Conservation (phyloP, 2,888 invertebrate species). For the Rhingia campestris region DNA sequence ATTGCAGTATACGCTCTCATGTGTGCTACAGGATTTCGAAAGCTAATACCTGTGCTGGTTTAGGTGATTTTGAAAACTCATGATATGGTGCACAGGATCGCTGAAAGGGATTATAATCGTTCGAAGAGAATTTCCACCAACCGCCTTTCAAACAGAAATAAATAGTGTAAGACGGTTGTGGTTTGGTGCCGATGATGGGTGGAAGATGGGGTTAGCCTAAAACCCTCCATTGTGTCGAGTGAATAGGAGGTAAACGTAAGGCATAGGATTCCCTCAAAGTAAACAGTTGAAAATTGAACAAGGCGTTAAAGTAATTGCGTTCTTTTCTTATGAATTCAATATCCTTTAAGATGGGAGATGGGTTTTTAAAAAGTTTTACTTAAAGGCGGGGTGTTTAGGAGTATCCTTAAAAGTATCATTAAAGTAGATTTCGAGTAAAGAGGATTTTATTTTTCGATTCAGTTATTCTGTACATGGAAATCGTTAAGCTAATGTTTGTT, state of each 20-base stretch:
- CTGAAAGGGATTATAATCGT: slow-evolving; percentile 26
- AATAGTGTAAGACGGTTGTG: not conserved
- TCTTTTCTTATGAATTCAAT: slow-evolving; percentile 11
- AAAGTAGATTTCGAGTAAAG: too few relatives aligned
- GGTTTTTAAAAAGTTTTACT: too few relatives aligned
- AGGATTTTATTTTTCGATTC: too few relatives aligned
- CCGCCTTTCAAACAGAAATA: slow-evolving; percentile 1
- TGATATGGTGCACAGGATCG: not conserved
- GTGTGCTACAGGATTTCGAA: slow-evolving; percentile 10
- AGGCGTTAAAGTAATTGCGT: not conserved
- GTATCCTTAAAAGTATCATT: too few relatives aligned
- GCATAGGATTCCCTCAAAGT: not conserved
- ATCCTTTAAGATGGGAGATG: not conserved
- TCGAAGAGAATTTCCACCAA: not conserved
- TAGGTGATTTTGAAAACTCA: not conserved
- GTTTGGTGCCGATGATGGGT: not conserved
- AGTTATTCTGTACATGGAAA: too few relatives aligned
- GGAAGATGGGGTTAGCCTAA: not conserved
- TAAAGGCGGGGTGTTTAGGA: too few relatives aligned
- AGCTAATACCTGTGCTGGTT: slow-evolving; percentile 4
- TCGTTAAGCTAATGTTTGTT: too few relatives aligned
- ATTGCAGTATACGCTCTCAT: slow-evolving; percentile 12
- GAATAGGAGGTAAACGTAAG: slow-evolving; percentile 4
- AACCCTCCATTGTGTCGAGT: not conserved
- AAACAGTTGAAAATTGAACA: not conserved